Base-by-base conservation (phyloP, 2,888 invertebrate species). In the Charanyca ferruginea region DNA sequence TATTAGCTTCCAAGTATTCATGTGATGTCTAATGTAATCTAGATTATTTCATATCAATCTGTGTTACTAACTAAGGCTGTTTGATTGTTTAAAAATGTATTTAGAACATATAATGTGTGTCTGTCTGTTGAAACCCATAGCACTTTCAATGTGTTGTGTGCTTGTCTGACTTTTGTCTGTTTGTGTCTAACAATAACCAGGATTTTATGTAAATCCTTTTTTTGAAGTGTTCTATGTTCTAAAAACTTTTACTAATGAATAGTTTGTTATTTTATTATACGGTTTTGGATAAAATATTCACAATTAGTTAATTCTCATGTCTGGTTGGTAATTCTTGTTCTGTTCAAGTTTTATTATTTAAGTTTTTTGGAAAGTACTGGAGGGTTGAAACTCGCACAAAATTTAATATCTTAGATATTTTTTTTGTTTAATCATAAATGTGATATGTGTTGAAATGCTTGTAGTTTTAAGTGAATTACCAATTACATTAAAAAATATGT, bases 11-110 rank as follows among this genome's bases (percentile, higher is more conserved):
- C 61, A 73, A 66, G 61, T 66, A 76, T 61, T 65, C 55, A 45
- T 76, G 61, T 76, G 76, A 66, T 74, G 75, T 79, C 47, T 68
- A 60, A 68, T 73, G 72, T 79, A 75, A 77, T 82, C 75, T 73
- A 78, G 67, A 72, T 78, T 28, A 70, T 64, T 78, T 63, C 69
- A 63, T 77, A 77, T 61, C 62, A 77, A 64, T 77, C 76, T 74
- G 75, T 79, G 79, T 79, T 77, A 77, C 79, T 59, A 53, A 66
- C 62, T 66, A 67, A 70, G 75, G 53, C 61, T 78, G 66, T 66
- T 77, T 64, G 64, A 65, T 42, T 69, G 25, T 74, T 57, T 64
- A 63, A 48, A 52, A 55, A 70, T 77, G 48, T 77, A 49, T 69
- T 73, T 69, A 69, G 73, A 77, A 73, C 61, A 72, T 76, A 23